phyloP scores from a whole-genome alignment of 2,113 vertebrate genomes.

The Amazona guildingii region DNA sequence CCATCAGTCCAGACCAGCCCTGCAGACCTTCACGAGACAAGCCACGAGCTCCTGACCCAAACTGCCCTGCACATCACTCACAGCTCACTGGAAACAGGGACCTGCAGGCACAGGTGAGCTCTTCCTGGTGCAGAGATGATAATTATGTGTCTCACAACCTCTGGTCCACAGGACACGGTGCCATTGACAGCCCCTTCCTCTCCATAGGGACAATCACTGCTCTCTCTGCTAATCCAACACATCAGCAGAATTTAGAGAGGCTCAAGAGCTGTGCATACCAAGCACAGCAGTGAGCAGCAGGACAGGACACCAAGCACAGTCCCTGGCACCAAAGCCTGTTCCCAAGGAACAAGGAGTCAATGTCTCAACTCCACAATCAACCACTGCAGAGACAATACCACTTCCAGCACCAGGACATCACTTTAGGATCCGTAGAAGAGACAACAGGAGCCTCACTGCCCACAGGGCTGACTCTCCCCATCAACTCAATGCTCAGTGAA shows the following conservation, averaged over 20 bases:
- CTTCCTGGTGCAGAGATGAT: neutral
- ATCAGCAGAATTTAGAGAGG: neutral
- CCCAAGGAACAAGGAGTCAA: neutral
- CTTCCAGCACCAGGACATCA: neutral
- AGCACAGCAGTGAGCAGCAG: neutral
- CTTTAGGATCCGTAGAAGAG: neutral
- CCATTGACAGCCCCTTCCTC: neutral
- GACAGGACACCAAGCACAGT: neutral
- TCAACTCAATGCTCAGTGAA: rapidly evolving
- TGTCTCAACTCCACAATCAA: neutral
- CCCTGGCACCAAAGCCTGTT: neutral
- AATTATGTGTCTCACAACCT: neutral
- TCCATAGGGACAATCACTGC: neutral
- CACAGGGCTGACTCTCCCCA: neutral
- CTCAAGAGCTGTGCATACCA: neutral
- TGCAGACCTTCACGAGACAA: neutral
- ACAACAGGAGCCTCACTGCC: neutral
- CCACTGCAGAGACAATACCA: rapidly evolving
- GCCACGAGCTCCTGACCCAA: neutral
- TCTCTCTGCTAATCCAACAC: neutral
- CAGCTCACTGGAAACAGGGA: neutral
- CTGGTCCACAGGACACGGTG: neutral
- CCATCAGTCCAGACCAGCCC: neutral
- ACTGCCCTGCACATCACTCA: rapidly evolving
- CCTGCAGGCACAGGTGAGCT: neutral